phyloP scores from a whole-genome alignment of 2,113 vertebrate species.

The Forbesichthys papilliferus region DNA sequence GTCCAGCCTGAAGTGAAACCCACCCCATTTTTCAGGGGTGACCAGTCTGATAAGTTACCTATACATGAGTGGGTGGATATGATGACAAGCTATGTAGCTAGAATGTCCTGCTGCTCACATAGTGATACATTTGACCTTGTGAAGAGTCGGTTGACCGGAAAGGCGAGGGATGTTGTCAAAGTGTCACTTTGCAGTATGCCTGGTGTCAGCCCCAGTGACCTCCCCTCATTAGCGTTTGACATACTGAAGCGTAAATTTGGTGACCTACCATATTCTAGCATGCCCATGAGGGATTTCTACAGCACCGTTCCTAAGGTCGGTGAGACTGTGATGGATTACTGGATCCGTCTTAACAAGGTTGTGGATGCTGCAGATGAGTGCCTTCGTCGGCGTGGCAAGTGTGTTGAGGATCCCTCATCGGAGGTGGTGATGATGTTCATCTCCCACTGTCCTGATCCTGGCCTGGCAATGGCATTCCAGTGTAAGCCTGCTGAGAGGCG shows the following conservation, averaged over 20 bases:
- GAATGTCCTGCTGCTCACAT: too few relatives aligned
- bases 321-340: conserved; percentile 11
- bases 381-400: not conserved
- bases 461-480: too few relatives aligned
- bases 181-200: not conserved
- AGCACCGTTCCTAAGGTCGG: conserved; percentile 10
- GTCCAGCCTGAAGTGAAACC: too few relatives aligned
- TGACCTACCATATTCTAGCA: conserved; percentile 21
- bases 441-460: not conserved
- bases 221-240: conserved; percentile 17
- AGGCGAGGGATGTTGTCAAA: too few relatives aligned
- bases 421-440: not conserved
- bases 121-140: too few relatives aligned
- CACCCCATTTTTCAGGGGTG: too few relatives aligned
- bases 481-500: too few relatives aligned
- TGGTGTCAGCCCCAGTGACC: not conserved
- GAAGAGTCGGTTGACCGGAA: too few relatives aligned
- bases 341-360: not conserved
- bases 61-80: too few relatives aligned
- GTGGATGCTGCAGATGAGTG: conserved; percentile 18
- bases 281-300: conserved; percentile 37
- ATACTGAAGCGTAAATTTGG: conserved; percentile 32
- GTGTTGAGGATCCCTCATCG: not conserved
- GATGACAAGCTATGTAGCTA: too few relatives aligned
- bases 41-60: too few relatives aligned